Conservation (phyloP, 2,888 invertebrate species). For the Myopa testacea region DNA sequence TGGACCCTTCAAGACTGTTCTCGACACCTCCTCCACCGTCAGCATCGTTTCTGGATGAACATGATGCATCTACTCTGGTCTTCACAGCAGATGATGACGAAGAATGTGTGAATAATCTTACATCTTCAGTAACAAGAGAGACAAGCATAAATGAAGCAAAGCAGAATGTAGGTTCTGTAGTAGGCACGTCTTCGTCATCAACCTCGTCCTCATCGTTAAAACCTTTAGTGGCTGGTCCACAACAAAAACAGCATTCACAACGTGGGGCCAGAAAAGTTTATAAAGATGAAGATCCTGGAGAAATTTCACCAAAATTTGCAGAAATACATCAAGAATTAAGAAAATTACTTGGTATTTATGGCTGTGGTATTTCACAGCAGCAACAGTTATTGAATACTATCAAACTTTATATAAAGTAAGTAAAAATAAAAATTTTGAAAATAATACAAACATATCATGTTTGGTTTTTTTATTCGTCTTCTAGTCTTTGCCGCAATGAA, state of each 20-base stretch:
- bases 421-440: neutral
- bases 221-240: constrained; percentile 39
- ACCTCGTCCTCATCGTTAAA: neutral
- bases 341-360: constrained; percentile 5
- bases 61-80: too few relatives aligned
- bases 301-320: constrained; percentile 31
- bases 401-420: constrained; percentile 27
- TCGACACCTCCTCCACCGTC: neutral
- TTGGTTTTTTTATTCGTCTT: neutral
- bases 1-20: neutral
- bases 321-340: constrained; percentile 23
- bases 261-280: constrained; percentile 25
- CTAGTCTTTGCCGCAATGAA: constrained; percentile 53
- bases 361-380: constrained; percentile 18
- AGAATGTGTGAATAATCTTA: neutral
- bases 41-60: neutral
- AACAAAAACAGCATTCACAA: constrained; percentile 16
- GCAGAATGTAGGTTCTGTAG: neutral
- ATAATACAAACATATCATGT: neutral
- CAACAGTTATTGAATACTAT: constrained; percentile 28
- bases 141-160: neutral
- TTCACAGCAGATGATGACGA: neutral
- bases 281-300: constrained; percentile 20
- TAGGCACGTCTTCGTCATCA: neutral
- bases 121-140: neutral